A percentile compares a stretch with the other conserved stretches of the same genome.
Conservation (phyloP, 2,888 invertebrate genomes). For the Mimumesa dahlbomi region DNA sequence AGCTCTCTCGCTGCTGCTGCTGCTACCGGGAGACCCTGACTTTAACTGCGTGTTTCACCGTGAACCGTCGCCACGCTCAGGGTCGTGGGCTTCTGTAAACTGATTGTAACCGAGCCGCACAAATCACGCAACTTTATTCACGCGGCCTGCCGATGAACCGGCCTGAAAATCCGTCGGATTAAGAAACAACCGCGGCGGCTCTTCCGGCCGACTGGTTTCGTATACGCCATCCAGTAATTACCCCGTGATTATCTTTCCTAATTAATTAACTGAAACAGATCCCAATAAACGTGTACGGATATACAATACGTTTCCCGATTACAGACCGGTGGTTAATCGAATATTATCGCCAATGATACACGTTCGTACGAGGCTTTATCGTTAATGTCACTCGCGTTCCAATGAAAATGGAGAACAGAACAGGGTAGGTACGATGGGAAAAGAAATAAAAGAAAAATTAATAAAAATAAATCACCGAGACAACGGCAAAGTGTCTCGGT, state of each 20-base stretch:
- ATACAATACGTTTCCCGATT: too few relatives aligned
- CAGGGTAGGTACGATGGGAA: too few relatives aligned
- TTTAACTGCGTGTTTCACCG: slow-evolving; percentile 37
- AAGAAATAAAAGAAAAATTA: background rate
- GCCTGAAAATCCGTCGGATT: background rate
- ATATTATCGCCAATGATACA: too few relatives aligned
- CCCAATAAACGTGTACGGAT: too few relatives aligned
- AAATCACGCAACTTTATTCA: slow-evolving; percentile 4
- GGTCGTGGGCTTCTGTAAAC: background rate
- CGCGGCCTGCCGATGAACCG: slow-evolving; percentile 1
- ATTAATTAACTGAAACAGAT: too few relatives aligned
- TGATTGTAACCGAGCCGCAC: slow-evolving; percentile 9
- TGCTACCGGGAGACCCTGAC: slow-evolving; percentile 40
- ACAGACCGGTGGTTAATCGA: too few relatives aligned
- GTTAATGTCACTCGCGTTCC: too few relatives aligned
- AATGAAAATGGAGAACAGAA: too few relatives aligned
- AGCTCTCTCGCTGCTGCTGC: slow-evolving; percentile 2
- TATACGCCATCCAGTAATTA: too few relatives aligned
- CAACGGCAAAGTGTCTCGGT: slow-evolving; percentile 25
- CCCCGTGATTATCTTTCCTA: too few relatives aligned
- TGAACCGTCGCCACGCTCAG: background rate
- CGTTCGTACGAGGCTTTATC: too few relatives aligned
- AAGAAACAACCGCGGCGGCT: background rate
- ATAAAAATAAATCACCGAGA: background rate
- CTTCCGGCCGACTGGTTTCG: too few relatives aligned